Conservation (phyloP, 2,888 invertebrate species). For the Dolichopus griseipennis region DNA sequence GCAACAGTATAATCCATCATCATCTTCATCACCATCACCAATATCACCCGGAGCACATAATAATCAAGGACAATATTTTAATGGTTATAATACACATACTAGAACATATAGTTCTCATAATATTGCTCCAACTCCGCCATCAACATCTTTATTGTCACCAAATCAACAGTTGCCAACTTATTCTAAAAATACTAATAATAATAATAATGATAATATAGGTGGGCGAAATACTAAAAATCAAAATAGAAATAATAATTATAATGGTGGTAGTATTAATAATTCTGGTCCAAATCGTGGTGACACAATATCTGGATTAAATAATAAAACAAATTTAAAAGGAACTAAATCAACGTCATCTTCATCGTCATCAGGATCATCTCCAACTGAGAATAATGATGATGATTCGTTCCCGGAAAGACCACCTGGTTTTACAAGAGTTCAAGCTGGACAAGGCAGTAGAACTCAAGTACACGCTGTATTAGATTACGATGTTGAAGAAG, state of each 20-base stretch:
- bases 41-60: background rate
- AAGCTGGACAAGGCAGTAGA: slow-evolving; percentile 48
- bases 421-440: slow-evolving; percentile 58
- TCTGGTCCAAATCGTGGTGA: slow-evolving; percentile 24
- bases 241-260: slow-evolving; percentile 16
- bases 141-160: background rate
- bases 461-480: slow-evolving; percentile 43
- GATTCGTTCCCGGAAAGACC: slow-evolving; percentile 47
- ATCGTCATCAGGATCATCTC: background rate
- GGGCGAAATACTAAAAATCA: background rate
- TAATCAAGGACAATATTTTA: slow-evolving; percentile 15
- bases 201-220: background rate
- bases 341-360: background rate
- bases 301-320: slow-evolving; percentile 19
- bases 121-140: background rate
- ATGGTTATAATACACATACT: slow-evolving; percentile 18
- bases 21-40: background rate
- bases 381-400: background rate
- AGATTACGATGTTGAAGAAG: slow-evolving; percentile 42
- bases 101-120: slow-evolving; percentile 14
- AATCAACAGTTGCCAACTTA: background rate
- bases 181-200: background rate
- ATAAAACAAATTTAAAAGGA: background rate
- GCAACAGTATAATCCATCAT: slow-evolving; percentile 20
- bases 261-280: slow-evolving; percentile 31